Evolutionary conservation across 2,113 vertebrate genomes (phyloP).

Genomic region (Laticauda colubrina): DNA sequence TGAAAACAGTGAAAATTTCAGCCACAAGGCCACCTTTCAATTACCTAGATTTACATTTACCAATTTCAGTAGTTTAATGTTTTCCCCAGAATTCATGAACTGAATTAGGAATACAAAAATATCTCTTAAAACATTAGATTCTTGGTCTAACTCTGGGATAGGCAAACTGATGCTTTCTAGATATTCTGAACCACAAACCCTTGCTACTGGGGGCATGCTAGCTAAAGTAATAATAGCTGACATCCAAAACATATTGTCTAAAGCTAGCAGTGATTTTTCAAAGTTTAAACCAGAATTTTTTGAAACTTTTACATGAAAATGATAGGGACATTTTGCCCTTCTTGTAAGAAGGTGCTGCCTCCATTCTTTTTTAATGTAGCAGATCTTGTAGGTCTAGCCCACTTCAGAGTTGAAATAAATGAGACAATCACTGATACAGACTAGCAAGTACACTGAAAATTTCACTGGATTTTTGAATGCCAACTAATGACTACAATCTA

Average conservation of each 20-base stretch:
- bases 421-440: background rate
- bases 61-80: background rate
- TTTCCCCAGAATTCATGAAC: too few relatives aligned
- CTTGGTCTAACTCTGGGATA: background rate
- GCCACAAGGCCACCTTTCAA: background rate
- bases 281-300: background rate
- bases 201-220: background rate
- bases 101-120: background rate
- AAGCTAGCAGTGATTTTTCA: background rate
- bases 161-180: background rate
- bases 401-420: background rate
- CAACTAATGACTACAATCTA: background rate
- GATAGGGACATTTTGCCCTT: background rate
- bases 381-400: background rate
- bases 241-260: background rate
- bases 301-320: background rate
- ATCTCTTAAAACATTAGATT: background rate
- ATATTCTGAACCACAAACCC: background rate
- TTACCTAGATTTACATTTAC: background rate
- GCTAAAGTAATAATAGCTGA: background rate
- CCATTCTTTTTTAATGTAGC: background rate
- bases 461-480: background rate
- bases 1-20: constrained; percentile 17
- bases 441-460: background rate
- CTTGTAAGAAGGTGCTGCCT: background rate